Base-by-base conservation (phyloP, 2,113 vertebrate species). In the Sylvia atricapilla region DNA sequence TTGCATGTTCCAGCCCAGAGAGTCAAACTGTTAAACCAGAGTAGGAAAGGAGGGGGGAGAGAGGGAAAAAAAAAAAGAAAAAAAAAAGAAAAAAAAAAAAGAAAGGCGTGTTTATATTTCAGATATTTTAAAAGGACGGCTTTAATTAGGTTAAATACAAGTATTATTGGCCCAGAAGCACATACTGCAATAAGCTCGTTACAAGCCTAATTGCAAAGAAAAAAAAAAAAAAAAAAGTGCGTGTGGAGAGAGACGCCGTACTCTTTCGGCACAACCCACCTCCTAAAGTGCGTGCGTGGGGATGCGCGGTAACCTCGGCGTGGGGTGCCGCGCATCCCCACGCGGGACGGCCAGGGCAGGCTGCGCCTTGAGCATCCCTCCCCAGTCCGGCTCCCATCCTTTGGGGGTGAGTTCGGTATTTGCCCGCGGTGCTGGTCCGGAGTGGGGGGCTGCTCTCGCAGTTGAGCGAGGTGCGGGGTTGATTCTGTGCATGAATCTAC, bases 141-240 rank as follows among this genome's bases (percentile, higher is more conserved):
- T 95, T 92, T 96, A 94, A 97, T 93, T 94, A 94, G 96, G 95
- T 95, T 95, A 94, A 94, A 89, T 91, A 87, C 86, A 85, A 95
- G 67, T 70, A 83, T 89, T 95, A 63, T 79, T 91, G 95, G 84
- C 90, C 95, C 92, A 97, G 93, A 95, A 96, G 94, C 80, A 67
- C 73, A 44, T 35, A 72, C 33, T n/a, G 88, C 94, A 75, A 69
- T n/a, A 59, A 90, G 77, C 62, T 92, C 49, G 84, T 96, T 93
- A 95, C 58, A 72, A 87, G 62, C 83, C 63, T 95, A 95, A 96
- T 90, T 91, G 84, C 72, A 77, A 93, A 24, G 28, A 0, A 17
- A 12, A 41, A 39, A 64, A 43, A 47, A 50, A 30, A 21, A 31
- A 30, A 60, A 30, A 23, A 81, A 67, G 14, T 11, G 41, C 3